Conservation (phyloP, 1,140 invertebrate genomes). For the Campoletis sonorensis region DNA sequence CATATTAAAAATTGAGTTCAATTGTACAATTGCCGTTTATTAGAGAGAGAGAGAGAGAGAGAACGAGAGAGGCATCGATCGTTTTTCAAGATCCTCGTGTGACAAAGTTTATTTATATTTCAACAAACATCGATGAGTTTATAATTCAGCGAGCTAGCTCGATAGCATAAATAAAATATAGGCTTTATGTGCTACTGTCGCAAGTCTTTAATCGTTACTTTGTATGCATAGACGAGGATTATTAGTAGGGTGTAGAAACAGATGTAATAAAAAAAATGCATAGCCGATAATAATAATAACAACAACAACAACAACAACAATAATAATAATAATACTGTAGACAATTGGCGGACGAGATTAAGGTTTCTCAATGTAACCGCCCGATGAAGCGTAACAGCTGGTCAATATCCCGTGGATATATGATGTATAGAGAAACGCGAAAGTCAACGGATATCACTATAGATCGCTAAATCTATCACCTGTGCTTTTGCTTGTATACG, state of each 20-base stretch:
- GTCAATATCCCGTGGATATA: background rate
- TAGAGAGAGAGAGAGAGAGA: too few species aligned
- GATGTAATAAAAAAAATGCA: background rate
- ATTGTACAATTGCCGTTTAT: too few species aligned
- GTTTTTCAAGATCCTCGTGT: too few species aligned
- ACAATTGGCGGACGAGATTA: background rate
- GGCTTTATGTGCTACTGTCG: background rate
- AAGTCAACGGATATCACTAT: conserved; percentile 5
- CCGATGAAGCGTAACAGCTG: background rate
- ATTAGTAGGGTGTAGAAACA: background rate
- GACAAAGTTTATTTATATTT: background rate
- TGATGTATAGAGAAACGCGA: background rate
- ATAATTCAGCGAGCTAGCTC: background rate
- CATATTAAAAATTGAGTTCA: too few species aligned
- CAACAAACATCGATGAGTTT: background rate
- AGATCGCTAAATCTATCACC: conserved; percentile 27
- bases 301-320: too few species aligned
- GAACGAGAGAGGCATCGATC: too few species aligned
- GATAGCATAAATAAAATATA: background rate
- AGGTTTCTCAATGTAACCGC: conserved; percentile 1
- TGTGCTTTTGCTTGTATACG: background rate
- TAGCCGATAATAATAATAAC: background rate
- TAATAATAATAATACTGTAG: background rate
- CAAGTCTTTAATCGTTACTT: background rate
- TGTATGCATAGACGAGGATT: too few species aligned